phyloP scores from a whole-genome alignment of 2,797 vertebrate genomes.

The Lindbergichthys nudifrons region DNA sequence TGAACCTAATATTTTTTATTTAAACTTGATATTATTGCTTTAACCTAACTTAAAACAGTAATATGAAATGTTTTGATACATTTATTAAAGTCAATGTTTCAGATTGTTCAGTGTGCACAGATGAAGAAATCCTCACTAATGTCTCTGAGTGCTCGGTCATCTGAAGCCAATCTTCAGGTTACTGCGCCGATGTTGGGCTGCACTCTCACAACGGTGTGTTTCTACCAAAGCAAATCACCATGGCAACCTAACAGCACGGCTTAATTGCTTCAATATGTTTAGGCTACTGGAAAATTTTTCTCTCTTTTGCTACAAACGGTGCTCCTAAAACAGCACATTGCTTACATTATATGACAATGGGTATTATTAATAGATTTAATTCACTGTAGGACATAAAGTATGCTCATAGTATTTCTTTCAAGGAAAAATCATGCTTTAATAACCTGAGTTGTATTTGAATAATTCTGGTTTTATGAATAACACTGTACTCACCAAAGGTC shows the following conservation, averaged over 20 bases:
- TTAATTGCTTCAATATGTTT: neutral
- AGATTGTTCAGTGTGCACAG: neutral
- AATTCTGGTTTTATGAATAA: neutral
- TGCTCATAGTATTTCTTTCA: neutral
- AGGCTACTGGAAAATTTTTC: constrained; percentile 2
- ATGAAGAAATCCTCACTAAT: constrained; percentile 14
- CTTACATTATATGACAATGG: constrained; percentile 29
- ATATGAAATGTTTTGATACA: too few relatives aligned
- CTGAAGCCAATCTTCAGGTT: neutral
- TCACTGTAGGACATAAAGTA: neutral
- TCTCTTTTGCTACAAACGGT: constrained; percentile 7
- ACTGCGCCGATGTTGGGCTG: neutral
- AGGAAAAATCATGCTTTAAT: neutral
- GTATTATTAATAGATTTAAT: constrained; percentile 49
- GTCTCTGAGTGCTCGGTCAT: neutral
- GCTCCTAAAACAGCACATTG: constrained; percentile 43
- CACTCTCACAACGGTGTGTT: constrained; percentile 1
- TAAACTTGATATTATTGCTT: too few relatives aligned
- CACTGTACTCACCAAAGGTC: neutral
- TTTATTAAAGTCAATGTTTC: too few relatives aligned
- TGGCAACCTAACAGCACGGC: neutral
- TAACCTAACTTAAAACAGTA: too few relatives aligned
- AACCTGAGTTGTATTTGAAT: neutral
- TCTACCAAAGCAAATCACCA: constrained; percentile 13
- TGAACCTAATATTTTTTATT: too few relatives aligned